Conservation (phyloP, 2,797 vertebrate species). For the Lagocephalus sceleratus region DNA sequence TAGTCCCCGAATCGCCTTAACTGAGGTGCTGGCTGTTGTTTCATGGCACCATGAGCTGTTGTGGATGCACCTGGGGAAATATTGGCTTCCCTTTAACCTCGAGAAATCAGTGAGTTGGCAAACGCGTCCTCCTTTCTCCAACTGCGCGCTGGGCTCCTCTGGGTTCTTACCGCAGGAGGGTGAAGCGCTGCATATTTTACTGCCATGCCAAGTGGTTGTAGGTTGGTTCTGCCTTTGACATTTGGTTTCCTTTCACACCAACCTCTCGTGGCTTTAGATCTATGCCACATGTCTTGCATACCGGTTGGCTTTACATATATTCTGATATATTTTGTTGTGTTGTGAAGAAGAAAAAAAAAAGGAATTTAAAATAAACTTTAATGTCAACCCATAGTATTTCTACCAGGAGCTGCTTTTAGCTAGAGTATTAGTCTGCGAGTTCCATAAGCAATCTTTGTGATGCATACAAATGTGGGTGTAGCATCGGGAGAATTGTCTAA, state of each 20-base stretch:
- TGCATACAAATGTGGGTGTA: too few species aligned
- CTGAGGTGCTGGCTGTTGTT: constrained; percentile 16
- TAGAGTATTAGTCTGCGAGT: too few species aligned
- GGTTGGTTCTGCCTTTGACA: constrained; percentile 9
- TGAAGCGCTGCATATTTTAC: constrained; percentile 23
- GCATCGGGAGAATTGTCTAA: neutral
- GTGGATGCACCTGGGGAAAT: constrained; percentile 32
- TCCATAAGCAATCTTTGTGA: too few species aligned
- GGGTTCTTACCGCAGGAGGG: constrained; percentile 14
- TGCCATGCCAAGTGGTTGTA: constrained; percentile 31
- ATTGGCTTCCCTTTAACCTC: constrained; percentile 49
- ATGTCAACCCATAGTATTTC: too few species aligned
- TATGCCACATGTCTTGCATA: neutral
- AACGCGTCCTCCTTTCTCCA: constrained; percentile 37
- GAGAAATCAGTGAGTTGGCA: constrained; percentile 42
- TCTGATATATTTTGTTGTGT: neutral
- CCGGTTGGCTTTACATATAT: too few species aligned
- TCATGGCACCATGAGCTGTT: constrained; percentile 33
- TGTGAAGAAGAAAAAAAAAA: neutral
- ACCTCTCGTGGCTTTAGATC: neutral
- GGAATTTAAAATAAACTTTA: neutral
- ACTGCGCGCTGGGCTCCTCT: constrained; percentile 31
- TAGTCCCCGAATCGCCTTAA: constrained; percentile 20
- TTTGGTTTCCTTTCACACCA: neutral
- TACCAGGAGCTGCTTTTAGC: too few species aligned